phyloP scores from a whole-genome alignment of 2,888 invertebrate genomes.

The Acanthopleura granulata region DNA sequence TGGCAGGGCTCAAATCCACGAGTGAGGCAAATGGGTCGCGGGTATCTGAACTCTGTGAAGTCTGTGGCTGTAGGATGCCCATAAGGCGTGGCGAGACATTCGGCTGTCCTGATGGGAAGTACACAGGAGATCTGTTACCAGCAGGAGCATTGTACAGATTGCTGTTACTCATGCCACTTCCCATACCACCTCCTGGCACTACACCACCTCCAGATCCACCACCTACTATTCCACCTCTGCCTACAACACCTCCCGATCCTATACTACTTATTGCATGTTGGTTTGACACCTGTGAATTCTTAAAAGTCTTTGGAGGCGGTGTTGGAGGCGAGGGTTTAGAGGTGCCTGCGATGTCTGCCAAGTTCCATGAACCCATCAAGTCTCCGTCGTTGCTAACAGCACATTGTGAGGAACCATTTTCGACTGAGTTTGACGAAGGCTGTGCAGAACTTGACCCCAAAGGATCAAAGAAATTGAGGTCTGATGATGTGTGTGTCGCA shows the following conservation, averaged over 20 bases:
- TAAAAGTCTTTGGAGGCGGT: constrained; percentile 5
- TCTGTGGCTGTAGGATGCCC: not conserved
- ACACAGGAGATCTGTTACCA: not conserved
- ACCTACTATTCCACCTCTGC: not conserved
- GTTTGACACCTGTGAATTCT: not conserved
- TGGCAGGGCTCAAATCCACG: not conserved
- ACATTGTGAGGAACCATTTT: not conserved
- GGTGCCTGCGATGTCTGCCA: not conserved
- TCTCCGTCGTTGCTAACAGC: not conserved
- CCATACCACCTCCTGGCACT: too few species aligned
- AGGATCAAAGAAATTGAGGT: not conserved
- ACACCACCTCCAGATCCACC: not conserved
- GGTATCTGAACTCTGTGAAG: not conserved
- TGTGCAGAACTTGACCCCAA: not conserved
- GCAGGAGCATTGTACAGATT: not conserved
- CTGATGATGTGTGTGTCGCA: not conserved
- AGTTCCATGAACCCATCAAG: not conserved
- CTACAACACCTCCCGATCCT: too few species aligned
- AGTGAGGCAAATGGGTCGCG: not conserved
- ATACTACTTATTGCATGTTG: not conserved
- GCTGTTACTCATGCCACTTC: too few species aligned
- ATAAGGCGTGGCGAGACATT: not conserved
- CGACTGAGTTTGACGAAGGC: not conserved
- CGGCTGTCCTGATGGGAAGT: not conserved
- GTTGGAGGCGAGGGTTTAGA: not conserved